Evolutionary conservation across 2,797 vertebrate species (phyloP), one percentile per base, ranked within the genome.

Genomic region (Hippoglossus hippoglossus): DNA sequence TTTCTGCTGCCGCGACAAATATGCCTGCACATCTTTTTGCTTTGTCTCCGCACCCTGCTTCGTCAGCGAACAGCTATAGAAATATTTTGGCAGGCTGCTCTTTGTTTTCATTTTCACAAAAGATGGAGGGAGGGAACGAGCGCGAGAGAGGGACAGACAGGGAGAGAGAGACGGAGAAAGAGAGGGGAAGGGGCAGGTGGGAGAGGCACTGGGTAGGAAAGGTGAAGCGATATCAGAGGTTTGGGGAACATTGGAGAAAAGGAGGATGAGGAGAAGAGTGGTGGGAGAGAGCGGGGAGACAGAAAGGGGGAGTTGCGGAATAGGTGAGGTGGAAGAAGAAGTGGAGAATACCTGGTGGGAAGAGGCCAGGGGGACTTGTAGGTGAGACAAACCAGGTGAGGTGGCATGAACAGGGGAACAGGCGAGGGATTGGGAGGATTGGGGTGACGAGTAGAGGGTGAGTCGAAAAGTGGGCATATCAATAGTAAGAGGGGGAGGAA

Each of bases 61-160:
- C 80, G 93, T 95, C 94, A 95, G 94, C 94, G 85, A 93, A 91
- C 84, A 55, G 91, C 94, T 93, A 94, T 94, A 94, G 94, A 95
- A 95, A 95, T 94, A 94, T 94, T 94, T 94, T 95, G 92, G 93
- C 93, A 94, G 92, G 86, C 92, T 69, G 76, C 69, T 90, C 92
- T 94, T 94, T 95, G 94, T 95, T 95, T 95, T 94, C 91, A 89
- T 94, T 94, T 92, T 91, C 88, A 94, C 94, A 94, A 93, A 94
- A 93, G 93, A 94, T 91, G 91, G 83, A 87, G 82, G 71, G 83
- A 79, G 80, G 6, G 84, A 80, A 72, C 46, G 80, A 73, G 64
- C 70, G 55, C 44, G 71, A 54, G 72, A 67, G 50, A 66, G 22
- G 66, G 56, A 52, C 52, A 25, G 51, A 49, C 25, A 52, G 63